Evolutionary conservation across 2,888 invertebrate genomes (phyloP).

Genomic region (Steinernema hermaphroditum): DNA sequence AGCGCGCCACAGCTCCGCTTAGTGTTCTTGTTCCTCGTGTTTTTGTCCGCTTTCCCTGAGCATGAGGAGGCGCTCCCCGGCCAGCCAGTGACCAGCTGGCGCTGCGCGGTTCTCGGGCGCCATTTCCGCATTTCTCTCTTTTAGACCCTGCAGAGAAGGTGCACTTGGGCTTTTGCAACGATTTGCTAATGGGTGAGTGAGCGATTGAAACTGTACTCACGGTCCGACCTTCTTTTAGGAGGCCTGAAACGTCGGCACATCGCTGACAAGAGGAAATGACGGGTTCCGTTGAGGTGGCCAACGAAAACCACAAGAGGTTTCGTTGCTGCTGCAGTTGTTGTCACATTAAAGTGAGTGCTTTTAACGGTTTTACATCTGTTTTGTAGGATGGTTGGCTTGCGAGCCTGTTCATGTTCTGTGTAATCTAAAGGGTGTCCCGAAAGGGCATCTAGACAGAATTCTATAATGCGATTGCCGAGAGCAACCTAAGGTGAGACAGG

Average conservation of each 20-base stretch:
- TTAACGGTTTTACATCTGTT: too few relatives aligned
- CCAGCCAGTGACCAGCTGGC: not conserved
- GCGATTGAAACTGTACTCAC: not conserved
- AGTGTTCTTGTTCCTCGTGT: not conserved
- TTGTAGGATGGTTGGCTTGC: too few relatives aligned
- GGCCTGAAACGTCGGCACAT: conserved; percentile 26
- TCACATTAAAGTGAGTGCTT: conserved; percentile 13
- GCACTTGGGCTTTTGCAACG: too few relatives aligned
- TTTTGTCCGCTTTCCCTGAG: not conserved
- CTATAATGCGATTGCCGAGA: too few relatives aligned
- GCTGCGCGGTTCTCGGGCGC: not conserved
- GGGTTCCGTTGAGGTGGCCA: not conserved
- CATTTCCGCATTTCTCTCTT: not conserved
- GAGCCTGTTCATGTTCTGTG: too few relatives aligned
- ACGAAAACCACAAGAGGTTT: not conserved
- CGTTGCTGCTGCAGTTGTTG: conserved; percentile 23
- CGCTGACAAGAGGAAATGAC: conserved; percentile 25
- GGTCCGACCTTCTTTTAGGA: not conserved
- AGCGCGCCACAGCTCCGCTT: not conserved
- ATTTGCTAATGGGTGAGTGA: not conserved
- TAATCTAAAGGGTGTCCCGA: too few relatives aligned
- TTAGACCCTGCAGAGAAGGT: not conserved
- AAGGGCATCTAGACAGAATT: too few relatives aligned
- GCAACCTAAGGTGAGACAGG: too few relatives aligned
- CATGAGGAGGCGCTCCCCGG: not conserved